Percentiles rank a stretch among this genome's conserved stretches.
These are phyloP conservation scores for Deroplatys truncata DNA, from an alignment of 2,888 invertebrate species.

Conservation along the genomic window DNA sequence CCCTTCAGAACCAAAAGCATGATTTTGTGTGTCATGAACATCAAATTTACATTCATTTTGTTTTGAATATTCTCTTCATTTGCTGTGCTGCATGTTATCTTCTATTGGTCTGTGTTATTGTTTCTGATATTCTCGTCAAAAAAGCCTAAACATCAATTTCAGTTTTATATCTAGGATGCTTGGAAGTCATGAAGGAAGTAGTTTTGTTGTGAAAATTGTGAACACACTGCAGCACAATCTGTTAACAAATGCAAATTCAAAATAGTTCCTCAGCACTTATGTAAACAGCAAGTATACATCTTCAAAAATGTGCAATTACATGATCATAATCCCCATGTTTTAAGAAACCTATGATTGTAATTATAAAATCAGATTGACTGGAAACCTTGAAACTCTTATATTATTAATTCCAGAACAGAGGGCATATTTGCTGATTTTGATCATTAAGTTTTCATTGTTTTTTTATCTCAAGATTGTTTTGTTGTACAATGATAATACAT, in stretches of 20 bases:
- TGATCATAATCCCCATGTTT: too few species aligned
- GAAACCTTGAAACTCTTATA: too few species aligned
- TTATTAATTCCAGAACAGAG: not conserved
- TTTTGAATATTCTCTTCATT: not conserved
- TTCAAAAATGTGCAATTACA: too few species aligned
- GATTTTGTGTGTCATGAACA: not conserved
- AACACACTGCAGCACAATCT: too few species aligned
- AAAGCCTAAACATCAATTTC: not conserved
- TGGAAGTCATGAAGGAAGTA: not conserved
- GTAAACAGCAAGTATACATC: too few species aligned
- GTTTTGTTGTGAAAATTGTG: too few species aligned
- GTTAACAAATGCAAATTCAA: too few species aligned
- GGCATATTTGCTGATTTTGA: not conserved
- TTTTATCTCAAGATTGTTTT: not conserved
- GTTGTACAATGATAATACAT: constrained; percentile 1
- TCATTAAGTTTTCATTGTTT: not conserved
- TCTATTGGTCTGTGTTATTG: not conserved
- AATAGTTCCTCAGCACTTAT: too few species aligned
- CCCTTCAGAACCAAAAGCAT: not conserved
- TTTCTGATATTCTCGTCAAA: too few species aligned
- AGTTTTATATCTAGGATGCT: not conserved
- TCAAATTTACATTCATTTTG: not conserved
- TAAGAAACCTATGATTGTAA: too few species aligned
- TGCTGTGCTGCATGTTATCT: not conserved
- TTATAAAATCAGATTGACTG: too few species aligned